phyloP scores from a whole-genome alignment of 2,797 vertebrate species.

The Falco columbarius region DNA sequence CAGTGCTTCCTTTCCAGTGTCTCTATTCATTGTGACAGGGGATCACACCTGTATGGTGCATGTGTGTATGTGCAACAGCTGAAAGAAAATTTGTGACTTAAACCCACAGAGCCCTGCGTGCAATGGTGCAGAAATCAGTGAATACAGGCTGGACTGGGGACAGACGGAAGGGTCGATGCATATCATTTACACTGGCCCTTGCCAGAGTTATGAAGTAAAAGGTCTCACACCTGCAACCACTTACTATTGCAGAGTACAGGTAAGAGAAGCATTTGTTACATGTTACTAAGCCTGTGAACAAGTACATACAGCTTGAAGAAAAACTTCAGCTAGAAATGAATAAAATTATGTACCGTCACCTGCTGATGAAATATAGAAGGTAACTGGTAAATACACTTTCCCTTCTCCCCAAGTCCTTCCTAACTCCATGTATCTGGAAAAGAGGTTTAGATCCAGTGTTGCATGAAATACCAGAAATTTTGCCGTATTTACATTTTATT shows the following conservation, averaged over 20 bases:
- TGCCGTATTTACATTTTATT: fast-evolving
- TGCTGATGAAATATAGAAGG: neutral
- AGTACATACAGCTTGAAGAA: neutral
- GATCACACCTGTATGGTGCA: fast-evolving
- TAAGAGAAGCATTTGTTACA: neutral
- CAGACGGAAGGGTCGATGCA: conserved; percentile 76
- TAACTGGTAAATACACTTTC: neutral
- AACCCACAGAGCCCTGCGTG: conserved; percentile 71
- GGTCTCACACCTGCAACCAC: conserved; percentile 80
- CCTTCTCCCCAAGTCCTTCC: neutral
- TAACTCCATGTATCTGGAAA: neutral
- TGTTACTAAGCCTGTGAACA: neutral
- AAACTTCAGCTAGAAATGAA: neutral
- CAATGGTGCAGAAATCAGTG: conserved; percentile 79
- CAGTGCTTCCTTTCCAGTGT: neutral
- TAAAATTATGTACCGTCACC: neutral
- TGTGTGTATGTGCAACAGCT: neutral
- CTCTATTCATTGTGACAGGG: neutral
- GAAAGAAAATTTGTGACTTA: neutral
- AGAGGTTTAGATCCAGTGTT: neutral
- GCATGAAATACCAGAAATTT: neutral
- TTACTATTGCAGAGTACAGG: conserved; percentile 84
- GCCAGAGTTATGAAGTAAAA: conserved; percentile 80
- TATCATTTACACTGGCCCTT: conserved; percentile 76
- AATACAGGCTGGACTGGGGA: conserved; percentile 82